Evolutionary conservation across 2,888 invertebrate species (phyloP), one percentile per base, ranked within the genome.

Genomic region (Tiliacea citrago): DNA sequence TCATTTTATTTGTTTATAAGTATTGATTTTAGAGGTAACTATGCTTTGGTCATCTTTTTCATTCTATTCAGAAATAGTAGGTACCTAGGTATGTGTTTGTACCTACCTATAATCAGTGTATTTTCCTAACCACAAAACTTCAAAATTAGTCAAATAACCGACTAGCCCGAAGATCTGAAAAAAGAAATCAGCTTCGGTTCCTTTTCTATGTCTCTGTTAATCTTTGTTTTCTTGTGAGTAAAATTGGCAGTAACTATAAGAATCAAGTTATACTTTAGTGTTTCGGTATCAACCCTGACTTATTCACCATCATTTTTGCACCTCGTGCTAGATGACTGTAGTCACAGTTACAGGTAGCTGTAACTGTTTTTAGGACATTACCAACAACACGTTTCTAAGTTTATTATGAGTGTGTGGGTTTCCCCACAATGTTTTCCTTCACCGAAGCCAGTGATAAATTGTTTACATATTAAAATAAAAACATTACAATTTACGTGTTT

Each of bases 341-440:
- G 29, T n/a, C n/a, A n/a, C n/a, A n/a, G n/a, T n/a, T n/a, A n/a
- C n/a, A n/a, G n/a, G n/a, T n/a, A n/a, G n/a, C n/a, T n/a, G 60
- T 77, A 70, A 75, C 62, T 68, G 65, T 61, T 68, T 72, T 82
- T 73, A 83, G 82, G 82, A 66, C 53, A 75, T 70, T 67, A 45
- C 61, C 53, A 70, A 71, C 68, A 70, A 71, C 67, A 74, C 68
- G 49, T 69, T 78, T 74, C 79, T 60, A 45, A 71, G 69, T 75
- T 78, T 66, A 71, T 63, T 82, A 85, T 71, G 75, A 85, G 53
- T 83, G 62, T 74, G 75, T 85, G 72, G 83, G 60, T 68, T 76
- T 79, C 67, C 83, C 84, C 83, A 71, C 58, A 60, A 45, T 58
- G 42, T 68, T 83, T 84, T 86, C 73, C 84, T 76, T 76, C 45